Evolutionary conservation across 2,888 invertebrate genomes (phyloP), one percentile per base, ranked within the genome.

Genomic region (Gasteruption jaculator): DNA sequence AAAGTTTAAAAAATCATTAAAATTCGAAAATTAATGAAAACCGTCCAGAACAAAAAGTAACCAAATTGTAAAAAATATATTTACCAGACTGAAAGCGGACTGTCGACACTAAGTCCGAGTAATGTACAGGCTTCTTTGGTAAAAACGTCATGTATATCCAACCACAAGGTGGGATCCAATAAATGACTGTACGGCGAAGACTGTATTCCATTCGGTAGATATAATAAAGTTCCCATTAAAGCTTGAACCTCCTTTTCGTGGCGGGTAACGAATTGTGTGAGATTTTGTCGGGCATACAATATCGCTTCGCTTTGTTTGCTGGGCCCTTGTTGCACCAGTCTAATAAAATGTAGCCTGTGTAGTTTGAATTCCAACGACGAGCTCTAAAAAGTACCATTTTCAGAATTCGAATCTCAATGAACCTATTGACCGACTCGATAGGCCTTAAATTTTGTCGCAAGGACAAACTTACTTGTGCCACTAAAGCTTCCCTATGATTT

Each of bases 41-140:
- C 4, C 2, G 15, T 15, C 27, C 19, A 20, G 19, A n/a, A 35
- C 33, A 12, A 39, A 21, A 41, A 26, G 33, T 30, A 21, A 30
- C 36, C 11, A 20, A 11, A 15, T 15, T 6, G 16, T 31, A 31
- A 12, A 8, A 16, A 39, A 16, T 21, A 29, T 19, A 57, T 71
- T 57, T 68, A 82, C 82, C 82, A 92, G 54, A 93, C 91, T 45
- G 91, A 87, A 40, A 97, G 78, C 18, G 95, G 91, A 58, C 90
- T 91, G 60, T 90, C 88, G 35, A 88, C 85, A 58, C 87, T 93
- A 54, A 96, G 80, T 0, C 93, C 92, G 50, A 95, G 77, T 41
- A 95, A 76, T 42, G 86, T 80, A 72, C 96, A 96, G 11, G 96
- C 91, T 73, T 96, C 96, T 58, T 86, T 81, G 19, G 91, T 83